Evolutionary conservation across 2,113 vertebrate species (phyloP), one percentile per base, ranked within the genome.

Genomic region (Pterocles burchelli): DNA sequence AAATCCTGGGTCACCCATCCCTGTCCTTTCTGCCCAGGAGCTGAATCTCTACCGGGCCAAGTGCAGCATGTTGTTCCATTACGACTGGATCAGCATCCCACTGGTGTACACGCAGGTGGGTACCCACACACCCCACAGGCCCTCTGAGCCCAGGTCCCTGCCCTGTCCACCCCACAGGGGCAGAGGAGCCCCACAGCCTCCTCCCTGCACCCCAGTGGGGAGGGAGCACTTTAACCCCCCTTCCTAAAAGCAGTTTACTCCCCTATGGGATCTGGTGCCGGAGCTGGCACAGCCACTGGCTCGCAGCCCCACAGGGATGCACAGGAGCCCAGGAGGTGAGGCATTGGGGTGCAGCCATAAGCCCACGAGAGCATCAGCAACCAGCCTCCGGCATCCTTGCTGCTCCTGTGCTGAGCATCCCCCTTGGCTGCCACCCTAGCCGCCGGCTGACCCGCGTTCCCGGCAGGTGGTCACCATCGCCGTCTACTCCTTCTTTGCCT

Each of bases 61-160:
- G 92, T 99, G 99, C 97, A 99, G 99, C 85, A 97, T 99, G 95
- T 95, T 99, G 52, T 99, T 99, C 92, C 99, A 99, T 95, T 99
- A 99, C 2, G 98, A 99, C 97, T 99, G 99, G 99, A 99, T 99
- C 91, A 99, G 99, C 96, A 98, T 99, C 62, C 99, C 99, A 5
- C 98, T 99, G 46, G 99, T 99, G 66, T 99, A 99, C 96, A 99
- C 98, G 8, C 99, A 99, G 98, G 99, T 98, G 71, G 70, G 95
- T 75, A 62, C 12, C 22, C 26, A 22, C 0, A 1, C 12, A 14
- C 36, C 46, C 36, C 8, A 0, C 2, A 2, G 6, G 38, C 11
- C 15, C 19, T 17, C 31, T 1, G 1, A 59, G 19, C n/a, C 22
- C 48, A 28, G 46, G 20, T 10, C 52, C 13, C 41, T 14, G 41